Base-by-base conservation (phyloP, 2,888 invertebrate species). In the Argyresthia goedartella region DNA sequence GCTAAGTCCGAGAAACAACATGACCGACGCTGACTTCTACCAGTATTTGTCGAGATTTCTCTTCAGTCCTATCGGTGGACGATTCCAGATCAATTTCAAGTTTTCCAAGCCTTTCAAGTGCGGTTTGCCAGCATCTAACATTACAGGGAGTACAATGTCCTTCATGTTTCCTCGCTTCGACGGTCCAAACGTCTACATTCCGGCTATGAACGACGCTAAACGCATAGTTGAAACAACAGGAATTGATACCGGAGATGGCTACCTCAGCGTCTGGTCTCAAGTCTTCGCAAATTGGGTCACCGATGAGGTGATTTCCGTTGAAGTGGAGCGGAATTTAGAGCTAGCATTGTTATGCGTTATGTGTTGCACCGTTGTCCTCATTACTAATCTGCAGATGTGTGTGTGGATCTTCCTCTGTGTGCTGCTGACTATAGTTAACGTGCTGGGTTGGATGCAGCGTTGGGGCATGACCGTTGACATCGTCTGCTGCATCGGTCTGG, bases 401-500 rank as follows among this genome's bases (percentile, higher is more conserved):
- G 81, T 93, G 53, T 92, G 94, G 91, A 93, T 95, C 63, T 91
- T 95, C 61, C 68, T 91, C 16, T 93, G 93, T 65, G 93, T 93
- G 13, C 71, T 93, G 41, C 75, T 94, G 58, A 94, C 94, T 1
- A 88, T 95, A 73, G 85, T 91, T 0, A 91, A 93, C 64, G 92
- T 93, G 10, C 89, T 91, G 60, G 94, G 94, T 1, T 91, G 90
- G 67, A 93, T 94, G 93, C 91, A 92, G 67, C 88, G 90, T 58
- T 94, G 94, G 94, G 93, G 92, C 4, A 85, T 95, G 68, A 93
- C 94, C 3, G 92, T 95, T 42, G 95, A 95, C 69, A 90, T 94
- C 51, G 92, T 93, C 9, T 92, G 94, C 51, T 93, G 94, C 66
- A 93, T 95, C 52, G 93, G 92, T 34, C 80, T 95, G 10, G 93